Conservation (phyloP, 2,888 invertebrate genomes). For the Liodrosophila aerea region DNA sequence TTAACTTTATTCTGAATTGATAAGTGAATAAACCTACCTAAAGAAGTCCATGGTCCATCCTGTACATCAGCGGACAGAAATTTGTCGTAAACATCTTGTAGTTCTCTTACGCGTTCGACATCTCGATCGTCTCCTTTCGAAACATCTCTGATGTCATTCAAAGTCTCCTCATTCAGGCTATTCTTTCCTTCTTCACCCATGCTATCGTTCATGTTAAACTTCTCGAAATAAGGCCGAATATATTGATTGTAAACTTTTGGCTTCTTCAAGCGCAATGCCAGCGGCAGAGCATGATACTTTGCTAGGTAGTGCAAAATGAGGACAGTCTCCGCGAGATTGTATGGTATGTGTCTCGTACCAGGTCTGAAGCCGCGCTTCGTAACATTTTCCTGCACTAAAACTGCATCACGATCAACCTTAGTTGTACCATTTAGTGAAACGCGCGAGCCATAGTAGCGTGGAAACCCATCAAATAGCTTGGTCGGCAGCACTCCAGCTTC, state of each 20-base stretch:
- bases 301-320: slow-evolving; percentile 84
- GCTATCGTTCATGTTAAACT: slow-evolving; percentile 64
- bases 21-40: no score
- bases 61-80: slow-evolving; percentile 58
- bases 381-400: slow-evolving; percentile 85
- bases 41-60: slow-evolving; percentile 83
- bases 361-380: slow-evolving; percentile 83
- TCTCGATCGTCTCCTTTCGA: slow-evolving; percentile 50
- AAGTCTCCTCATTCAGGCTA: slow-evolving; percentile 48
- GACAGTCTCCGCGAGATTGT: slow-evolving; percentile 83
- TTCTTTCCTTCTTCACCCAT: slow-evolving; percentile 42
- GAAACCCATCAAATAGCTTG: slow-evolving; percentile 83
- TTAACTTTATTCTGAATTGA: no score
- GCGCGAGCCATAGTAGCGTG: slow-evolving; percentile 84
- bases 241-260: slow-evolving; percentile 82
- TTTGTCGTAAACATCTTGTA: slow-evolving; percentile 53
- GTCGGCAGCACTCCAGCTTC: slow-evolving; percentile 82
- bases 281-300: slow-evolving; percentile 84
- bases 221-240: slow-evolving; percentile 80
- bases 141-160: slow-evolving; percentile 51
- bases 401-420: slow-evolving; percentile 84
- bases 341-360: slow-evolving; percentile 83
- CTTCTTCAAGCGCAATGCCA: slow-evolving; percentile 83
- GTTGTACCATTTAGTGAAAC: slow-evolving; percentile 79
- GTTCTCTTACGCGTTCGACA: slow-evolving; percentile 50